A percentile compares a stretch with the other conserved stretches of the same genome.
These are phyloP conservation scores for Onychomys torridus DNA, from an alignment of 2,797 vertebrate species.

Conservation along the genomic window DNA sequence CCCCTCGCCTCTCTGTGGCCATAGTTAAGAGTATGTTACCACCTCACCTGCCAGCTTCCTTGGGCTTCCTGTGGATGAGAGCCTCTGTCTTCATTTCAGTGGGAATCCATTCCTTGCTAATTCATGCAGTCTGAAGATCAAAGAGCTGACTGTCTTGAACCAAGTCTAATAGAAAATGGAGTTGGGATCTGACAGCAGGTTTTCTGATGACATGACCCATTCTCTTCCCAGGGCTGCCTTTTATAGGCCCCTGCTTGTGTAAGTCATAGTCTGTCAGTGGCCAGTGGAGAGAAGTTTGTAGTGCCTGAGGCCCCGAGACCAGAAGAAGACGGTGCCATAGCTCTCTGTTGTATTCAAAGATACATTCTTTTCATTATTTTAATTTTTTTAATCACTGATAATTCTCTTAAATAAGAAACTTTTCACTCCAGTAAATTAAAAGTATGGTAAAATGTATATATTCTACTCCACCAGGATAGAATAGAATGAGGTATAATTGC, in stretches of 20 bases:
- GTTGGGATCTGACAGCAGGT: background rate
- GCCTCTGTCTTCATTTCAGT: background rate
- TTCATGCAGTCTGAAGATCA: background rate
- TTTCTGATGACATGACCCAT: background rate
- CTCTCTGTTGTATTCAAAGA: background rate
- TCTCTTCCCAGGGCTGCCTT: background rate
- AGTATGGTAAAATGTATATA: background rate
- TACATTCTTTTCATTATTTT: conserved; percentile 11
- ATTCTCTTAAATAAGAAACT: conserved; percentile 25
- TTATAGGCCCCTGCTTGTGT: background rate
- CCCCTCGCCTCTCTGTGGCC: background rate
- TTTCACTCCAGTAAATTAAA: background rate
- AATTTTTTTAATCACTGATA: background rate
- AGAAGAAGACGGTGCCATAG: background rate
- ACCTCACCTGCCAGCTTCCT: background rate
- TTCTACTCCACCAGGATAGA: background rate
- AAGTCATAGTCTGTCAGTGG: background rate
- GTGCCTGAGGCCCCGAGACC: background rate
- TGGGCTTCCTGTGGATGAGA: background rate
- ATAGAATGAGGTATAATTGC: background rate
- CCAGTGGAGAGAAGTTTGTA: background rate
- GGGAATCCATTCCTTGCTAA: background rate
- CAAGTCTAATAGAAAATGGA: background rate
- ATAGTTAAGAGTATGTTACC: background rate
- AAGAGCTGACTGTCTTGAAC: background rate